Conservation (phyloP, 1,140 invertebrate species). For the Hyles euphorbiae region DNA sequence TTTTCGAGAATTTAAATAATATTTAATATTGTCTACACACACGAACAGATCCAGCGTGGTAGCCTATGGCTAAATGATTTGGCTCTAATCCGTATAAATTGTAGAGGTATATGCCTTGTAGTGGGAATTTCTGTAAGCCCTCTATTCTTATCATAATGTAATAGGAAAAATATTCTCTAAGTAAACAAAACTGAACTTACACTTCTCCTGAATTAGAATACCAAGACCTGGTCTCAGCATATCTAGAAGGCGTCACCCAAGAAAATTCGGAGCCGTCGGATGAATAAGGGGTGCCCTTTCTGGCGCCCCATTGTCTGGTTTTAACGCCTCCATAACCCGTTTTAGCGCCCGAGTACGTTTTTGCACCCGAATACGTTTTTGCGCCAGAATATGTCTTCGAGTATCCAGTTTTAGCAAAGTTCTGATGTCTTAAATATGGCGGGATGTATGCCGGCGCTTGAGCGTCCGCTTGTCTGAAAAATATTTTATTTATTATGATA, state of each 20-base stretch:
- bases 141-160: too few relatives aligned
- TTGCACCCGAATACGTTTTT: slow-evolving; percentile 18
- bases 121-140: too few relatives aligned
- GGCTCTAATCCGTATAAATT: too few relatives aligned
- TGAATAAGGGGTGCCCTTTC: neutral
- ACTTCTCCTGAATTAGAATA: slow-evolving; percentile 29
- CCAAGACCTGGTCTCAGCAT: slow-evolving; percentile 35
- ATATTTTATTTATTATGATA: neutral
- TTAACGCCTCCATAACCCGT: slow-evolving; percentile 37
- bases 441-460: slow-evolving; percentile 53
- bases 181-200: slow-evolving; percentile 35
- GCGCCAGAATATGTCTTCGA: slow-evolving; percentile 11
- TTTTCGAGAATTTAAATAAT: too few relatives aligned
- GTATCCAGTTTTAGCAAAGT: slow-evolving; percentile 27
- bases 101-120: too few relatives aligned
- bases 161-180: too few relatives aligned
- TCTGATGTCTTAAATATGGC: slow-evolving; percentile 38
- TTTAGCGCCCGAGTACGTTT: slow-evolving; percentile 21
- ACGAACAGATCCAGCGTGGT: too few relatives aligned
- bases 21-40: too few relatives aligned
- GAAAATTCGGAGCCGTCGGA: neutral
- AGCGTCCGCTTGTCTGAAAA: slow-evolving; percentile 57
- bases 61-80: too few relatives aligned
- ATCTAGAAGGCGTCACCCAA: slow-evolving; percentile 8
- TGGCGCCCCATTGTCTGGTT: slow-evolving; percentile 31